phyloP scores from a whole-genome alignment of 2,888 invertebrate genomes.

The Eupithecia insigniata region DNA sequence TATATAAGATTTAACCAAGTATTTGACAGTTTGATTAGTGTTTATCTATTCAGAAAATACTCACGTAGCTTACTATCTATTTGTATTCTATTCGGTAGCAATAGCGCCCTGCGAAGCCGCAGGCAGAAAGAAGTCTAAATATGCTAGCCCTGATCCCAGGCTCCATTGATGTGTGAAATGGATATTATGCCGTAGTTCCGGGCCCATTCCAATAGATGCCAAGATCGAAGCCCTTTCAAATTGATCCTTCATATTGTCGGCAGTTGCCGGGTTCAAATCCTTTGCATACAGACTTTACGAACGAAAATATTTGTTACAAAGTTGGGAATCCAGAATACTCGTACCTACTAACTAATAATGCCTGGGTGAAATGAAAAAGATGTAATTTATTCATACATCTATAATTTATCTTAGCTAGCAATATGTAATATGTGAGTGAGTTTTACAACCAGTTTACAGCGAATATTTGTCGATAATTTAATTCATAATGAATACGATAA shows the following conservation, averaged over 20 bases:
- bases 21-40: background rate
- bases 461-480: background rate
- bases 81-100: background rate
- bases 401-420: background rate
- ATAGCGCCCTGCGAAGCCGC: background rate
- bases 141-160: background rate
- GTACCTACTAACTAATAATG: no score
- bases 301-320: background rate
- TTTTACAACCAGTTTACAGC: background rate
- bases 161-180: slow-evolving; percentile 2
- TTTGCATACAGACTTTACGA: background rate
- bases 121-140: background rate
- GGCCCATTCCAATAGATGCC: background rate
- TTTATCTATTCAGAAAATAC: background rate
- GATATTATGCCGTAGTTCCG: background rate
- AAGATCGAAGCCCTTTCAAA: background rate
- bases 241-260: background rate
- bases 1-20: background rate
- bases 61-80: background rate
- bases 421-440: background rate
- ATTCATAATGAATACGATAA: slow-evolving; percentile 1
- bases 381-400: background rate
- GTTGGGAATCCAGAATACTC: background rate
- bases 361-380: background rate
- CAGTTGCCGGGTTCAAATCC: background rate